These are phyloP conservation scores for Atlantisia rogersi DNA, from an alignment of 2,113 vertebrate species.

Conservation along the genomic window DNA sequence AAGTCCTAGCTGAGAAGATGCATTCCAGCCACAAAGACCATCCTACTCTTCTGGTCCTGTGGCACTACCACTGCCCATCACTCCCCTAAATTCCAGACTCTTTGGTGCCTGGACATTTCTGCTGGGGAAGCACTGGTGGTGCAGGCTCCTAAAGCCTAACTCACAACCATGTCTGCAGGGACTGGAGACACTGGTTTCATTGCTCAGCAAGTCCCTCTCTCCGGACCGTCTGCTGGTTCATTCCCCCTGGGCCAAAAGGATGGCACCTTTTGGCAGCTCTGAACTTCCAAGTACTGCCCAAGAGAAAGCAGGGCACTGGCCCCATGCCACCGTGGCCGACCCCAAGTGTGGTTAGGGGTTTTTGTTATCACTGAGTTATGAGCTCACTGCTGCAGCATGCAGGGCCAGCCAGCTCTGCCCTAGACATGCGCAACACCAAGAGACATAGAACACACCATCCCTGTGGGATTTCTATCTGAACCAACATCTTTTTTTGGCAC, in stretches of 20 bases:
- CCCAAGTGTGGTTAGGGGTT: neutral
- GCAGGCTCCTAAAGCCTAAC: neutral
- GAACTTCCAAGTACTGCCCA: neutral
- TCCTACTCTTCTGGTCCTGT: neutral
- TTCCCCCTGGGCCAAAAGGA: neutral
- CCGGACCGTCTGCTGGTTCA: neutral
- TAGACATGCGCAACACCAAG: neutral
- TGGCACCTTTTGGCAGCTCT: neutral
- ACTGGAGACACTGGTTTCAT: neutral
- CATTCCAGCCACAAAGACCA: neutral
- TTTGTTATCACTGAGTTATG: neutral
- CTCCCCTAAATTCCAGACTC: neutral
- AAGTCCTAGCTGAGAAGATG: neutral
- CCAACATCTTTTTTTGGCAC: neutral
- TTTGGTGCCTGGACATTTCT: neutral
- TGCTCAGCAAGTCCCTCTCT: neutral
- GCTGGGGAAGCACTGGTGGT: neutral
- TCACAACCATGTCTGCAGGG: neutral
- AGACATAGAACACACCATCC: neutral
- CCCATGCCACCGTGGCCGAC: fast-evolving
- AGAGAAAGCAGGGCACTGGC: neutral
- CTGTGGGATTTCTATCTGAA: neutral
- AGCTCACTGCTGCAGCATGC: conserved; percentile 10
- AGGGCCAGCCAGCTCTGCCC: conserved; percentile 5
- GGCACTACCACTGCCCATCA: neutral